A percentile compares a stretch with the other conserved stretches of the same genome.
phyloP scores from a whole-genome alignment of 2,113 vertebrate genomes.

The Orientallactaga bullata region DNA sequence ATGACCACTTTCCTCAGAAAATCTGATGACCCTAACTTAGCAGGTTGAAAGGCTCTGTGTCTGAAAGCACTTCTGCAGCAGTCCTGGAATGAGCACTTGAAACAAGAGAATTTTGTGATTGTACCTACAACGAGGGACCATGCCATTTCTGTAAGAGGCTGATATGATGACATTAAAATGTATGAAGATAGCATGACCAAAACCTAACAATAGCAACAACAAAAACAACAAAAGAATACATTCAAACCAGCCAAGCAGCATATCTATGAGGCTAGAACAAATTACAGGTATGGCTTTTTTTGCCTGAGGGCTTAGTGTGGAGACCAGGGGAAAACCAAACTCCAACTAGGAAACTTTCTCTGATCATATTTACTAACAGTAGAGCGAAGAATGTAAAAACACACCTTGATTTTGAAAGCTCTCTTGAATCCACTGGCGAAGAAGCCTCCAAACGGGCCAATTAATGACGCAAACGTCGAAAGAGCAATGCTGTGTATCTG shows the following conservation, averaged over 20 bases:
- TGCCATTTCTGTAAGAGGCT: neutral
- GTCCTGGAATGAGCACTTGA: neutral
- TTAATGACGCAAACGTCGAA: slow-evolving; percentile 95
- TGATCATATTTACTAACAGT: neutral
- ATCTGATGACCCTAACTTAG: neutral
- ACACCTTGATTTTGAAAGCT: slow-evolving; percentile 99
- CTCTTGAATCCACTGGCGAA: slow-evolving; percentile 99
- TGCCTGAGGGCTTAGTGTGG: neutral
- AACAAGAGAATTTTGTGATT: neutral
- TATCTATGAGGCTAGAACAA: neutral
- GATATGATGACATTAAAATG: neutral
- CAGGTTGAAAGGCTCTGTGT: neutral
- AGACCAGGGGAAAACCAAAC: neutral
- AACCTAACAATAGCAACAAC: neutral
- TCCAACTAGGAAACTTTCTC: neutral
- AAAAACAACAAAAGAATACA: neutral
- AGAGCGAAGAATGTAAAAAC: slow-evolving; percentile 16
- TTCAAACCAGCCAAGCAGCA: neutral
- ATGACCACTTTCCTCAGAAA: neutral
- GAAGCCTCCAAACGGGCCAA: slow-evolving; percentile 98
- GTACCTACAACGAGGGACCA: neutral
- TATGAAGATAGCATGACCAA: neutral
- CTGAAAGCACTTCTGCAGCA: neutral
- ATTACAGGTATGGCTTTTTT: neutral
- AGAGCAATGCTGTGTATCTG: slow-evolving; percentile 97